phyloP scores from a whole-genome alignment of 2,113 vertebrate genomes.

The Toxotes chatareus region DNA sequence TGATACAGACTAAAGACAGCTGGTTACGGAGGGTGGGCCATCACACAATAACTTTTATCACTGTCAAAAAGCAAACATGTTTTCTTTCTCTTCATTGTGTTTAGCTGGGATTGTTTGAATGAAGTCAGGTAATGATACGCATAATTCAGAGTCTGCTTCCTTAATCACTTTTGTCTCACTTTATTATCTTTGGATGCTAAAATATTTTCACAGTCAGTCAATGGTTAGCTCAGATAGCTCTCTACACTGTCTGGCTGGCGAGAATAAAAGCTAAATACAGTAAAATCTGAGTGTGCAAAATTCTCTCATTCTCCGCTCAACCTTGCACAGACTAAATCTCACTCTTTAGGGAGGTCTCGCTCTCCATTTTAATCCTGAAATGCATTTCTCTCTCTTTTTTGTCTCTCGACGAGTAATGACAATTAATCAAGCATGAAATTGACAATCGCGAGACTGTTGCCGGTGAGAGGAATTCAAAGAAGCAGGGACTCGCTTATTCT shows the following conservation, averaged over 20 bases:
- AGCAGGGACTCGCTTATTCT: slow-evolving; percentile 62
- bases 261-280: slow-evolving; percentile 51
- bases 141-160: slow-evolving; percentile 1
- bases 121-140: slow-evolving; percentile 12
- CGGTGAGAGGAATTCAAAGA: slow-evolving; percentile 80
- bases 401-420: slow-evolving; percentile 80
- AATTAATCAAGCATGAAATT: slow-evolving; percentile 88
- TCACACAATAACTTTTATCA: neutral
- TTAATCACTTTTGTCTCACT: slow-evolving; percentile 35
- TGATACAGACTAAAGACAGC: slow-evolving; percentile 3
- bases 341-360: slow-evolving; percentile 74
- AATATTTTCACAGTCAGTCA: slow-evolving; percentile 11
- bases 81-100: neutral
- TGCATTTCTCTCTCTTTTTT: slow-evolving; percentile 67
- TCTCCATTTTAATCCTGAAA: slow-evolving; percentile 77
- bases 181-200: neutral
- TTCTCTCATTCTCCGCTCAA: slow-evolving; percentile 41
- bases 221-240: slow-evolving; percentile 20
- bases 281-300: slow-evolving; percentile 30
- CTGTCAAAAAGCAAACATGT: neutral
- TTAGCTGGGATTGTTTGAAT: neutral
- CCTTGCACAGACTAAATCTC: slow-evolving; percentile 50
- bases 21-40: neutral
- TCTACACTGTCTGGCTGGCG: neutral
- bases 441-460: slow-evolving; percentile 81